These are phyloP conservation scores for Poecilus cupreus DNA, from an alignment of 2,888 invertebrate species.

Conservation along the genomic window DNA sequence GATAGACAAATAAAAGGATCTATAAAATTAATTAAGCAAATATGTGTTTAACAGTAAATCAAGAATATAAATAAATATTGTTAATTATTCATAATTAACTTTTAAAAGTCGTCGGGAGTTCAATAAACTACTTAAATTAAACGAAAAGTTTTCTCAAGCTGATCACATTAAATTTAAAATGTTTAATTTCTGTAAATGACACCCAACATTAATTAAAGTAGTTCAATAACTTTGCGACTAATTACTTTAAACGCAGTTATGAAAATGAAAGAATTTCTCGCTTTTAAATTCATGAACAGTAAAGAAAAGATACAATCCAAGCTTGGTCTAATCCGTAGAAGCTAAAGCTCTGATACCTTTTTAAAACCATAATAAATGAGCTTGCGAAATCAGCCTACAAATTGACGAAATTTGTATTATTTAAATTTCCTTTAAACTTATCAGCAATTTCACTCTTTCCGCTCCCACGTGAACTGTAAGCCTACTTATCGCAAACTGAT, in stretches of 20 bases:
- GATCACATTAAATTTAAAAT: slow-evolving; percentile 30
- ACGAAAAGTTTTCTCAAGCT: slow-evolving; percentile 18
- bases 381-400: not conserved
- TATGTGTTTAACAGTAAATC: not conserved
- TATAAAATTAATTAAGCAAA: too few species aligned
- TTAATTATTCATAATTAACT: not conserved
- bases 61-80: not conserved
- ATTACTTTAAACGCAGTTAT: not conserved
- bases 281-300: too few species aligned
- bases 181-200: slow-evolving; percentile 20
- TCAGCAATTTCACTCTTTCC: not conserved
- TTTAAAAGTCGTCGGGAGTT: slow-evolving; percentile 1
- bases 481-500: slow-evolving; percentile 5
- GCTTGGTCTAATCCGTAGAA: not conserved
- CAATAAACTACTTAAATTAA: not conserved
- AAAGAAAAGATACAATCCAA: too few species aligned
- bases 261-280: not conserved
- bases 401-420: slow-evolving; percentile 12
- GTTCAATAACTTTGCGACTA: slow-evolving; percentile 15
- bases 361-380: not conserved
- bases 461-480: not conserved
- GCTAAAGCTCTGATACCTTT: not conserved
- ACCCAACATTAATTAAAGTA: slow-evolving; percentile 11
- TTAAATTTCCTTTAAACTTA: not conserved
- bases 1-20: too few species aligned